Evolutionary conservation across 2,113 vertebrate genomes (phyloP).

Genomic region (Lonchura striata): DNA sequence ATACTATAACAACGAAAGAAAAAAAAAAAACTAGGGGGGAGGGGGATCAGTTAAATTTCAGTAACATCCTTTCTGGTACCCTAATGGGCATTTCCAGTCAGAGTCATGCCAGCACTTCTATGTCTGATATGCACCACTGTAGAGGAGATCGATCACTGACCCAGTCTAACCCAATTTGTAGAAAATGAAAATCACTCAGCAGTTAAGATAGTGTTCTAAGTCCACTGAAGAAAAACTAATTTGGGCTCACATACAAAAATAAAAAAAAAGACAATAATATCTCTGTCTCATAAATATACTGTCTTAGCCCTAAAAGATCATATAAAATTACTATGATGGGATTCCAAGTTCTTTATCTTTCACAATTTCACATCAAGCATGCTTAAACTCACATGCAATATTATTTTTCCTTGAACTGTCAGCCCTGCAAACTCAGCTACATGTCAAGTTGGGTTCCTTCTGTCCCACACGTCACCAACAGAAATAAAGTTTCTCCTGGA

Average conservation of each 20-base stretch:
- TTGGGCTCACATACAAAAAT: neutral
- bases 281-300: neutral
- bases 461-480: neutral
- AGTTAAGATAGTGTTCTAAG: neutral
- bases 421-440: constrained; percentile 4
- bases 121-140: neutral
- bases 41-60: neutral
- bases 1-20: neutral
- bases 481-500: neutral
- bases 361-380: neutral
- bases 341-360: neutral
- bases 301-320: neutral
- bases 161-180: neutral
- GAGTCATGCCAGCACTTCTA: neutral
- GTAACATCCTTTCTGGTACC: neutral
- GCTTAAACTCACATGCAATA: neutral
- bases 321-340: neutral
- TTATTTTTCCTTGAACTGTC: neutral
- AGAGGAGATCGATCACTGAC: neutral
- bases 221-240: neutral
- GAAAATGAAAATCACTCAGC: neutral
- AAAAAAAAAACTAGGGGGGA: no score
- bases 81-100: neutral
- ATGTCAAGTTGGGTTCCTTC: neutral
- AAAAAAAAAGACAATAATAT: neutral